Evolutionary conservation across 2,113 vertebrate genomes (phyloP).

Genomic region (Polyodon spathula): DNA sequence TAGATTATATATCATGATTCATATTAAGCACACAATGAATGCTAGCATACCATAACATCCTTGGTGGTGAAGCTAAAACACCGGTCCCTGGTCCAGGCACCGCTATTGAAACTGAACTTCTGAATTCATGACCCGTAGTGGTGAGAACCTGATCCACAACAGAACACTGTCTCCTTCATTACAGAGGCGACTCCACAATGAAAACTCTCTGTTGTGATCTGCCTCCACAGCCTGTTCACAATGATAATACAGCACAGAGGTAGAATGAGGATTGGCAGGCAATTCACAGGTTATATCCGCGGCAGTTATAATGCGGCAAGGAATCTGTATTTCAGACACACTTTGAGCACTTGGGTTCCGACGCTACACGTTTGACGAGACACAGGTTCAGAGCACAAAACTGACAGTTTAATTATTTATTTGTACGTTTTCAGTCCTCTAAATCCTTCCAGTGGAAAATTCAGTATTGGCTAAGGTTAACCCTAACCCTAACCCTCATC

Average conservation of each 20-base stretch:
- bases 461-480: too few relatives aligned
- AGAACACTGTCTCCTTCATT: slow-evolving; percentile 39
- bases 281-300: too few relatives aligned
- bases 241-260: slow-evolving; percentile 44
- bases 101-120: slow-evolving; percentile 41
- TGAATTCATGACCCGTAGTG: slow-evolving; percentile 31
- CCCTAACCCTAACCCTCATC: too few relatives aligned
- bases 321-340: too few relatives aligned
- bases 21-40: background rate
- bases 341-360: too few relatives aligned
- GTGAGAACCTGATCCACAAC: slow-evolving; percentile 17
- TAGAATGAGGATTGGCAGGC: too few relatives aligned
- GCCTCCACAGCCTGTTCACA: slow-evolving; percentile 28
- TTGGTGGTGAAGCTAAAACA: slow-evolving; percentile 24
- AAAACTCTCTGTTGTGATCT: slow-evolving; percentile 11
- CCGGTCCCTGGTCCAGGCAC: slow-evolving; percentile 21
- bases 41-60: slow-evolving; percentile 19
- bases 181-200: slow-evolving; percentile 34
- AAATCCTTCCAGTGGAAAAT: too few relatives aligned
- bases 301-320: too few relatives aligned
- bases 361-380: too few relatives aligned
- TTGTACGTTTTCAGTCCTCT: too few relatives aligned
- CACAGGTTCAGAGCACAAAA: too few relatives aligned
- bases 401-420: too few relatives aligned
- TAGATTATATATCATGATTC: slow-evolving; percentile 1